These are phyloP conservation scores for Xiphophorus birchmanni DNA, from an alignment of 2,797 vertebrate species.

Conservation along the genomic window DNA sequence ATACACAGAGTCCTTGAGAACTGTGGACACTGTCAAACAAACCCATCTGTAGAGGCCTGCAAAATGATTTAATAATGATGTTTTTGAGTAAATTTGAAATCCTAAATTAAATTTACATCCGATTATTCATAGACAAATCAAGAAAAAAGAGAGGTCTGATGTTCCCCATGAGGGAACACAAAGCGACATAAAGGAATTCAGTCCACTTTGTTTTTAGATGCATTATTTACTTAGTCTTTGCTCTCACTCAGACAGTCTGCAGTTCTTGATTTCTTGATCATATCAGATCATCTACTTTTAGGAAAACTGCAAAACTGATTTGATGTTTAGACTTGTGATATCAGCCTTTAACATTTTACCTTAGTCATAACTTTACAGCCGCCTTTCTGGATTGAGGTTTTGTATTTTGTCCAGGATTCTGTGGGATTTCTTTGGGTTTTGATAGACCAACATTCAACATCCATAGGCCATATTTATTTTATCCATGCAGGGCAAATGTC, in stretches of 20 bases:
- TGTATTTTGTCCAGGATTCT: background rate
- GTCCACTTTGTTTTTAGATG: background rate
- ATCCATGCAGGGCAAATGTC: background rate
- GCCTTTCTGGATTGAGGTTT: background rate
- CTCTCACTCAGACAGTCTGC: background rate
- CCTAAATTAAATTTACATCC: background rate
- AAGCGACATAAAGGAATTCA: background rate
- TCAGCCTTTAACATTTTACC: background rate
- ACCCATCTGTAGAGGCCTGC: background rate
- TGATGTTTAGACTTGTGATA: background rate
- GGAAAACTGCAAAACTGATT: background rate
- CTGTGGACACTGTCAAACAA: slow-evolving; percentile 2
- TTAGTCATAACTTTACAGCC: background rate
- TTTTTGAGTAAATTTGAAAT: background rate
- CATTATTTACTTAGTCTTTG: background rate
- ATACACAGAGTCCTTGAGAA: background rate
- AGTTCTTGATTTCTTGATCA: background rate
- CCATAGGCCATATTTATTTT: background rate
- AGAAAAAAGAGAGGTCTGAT: background rate
- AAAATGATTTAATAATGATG: background rate
- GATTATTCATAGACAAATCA: background rate
- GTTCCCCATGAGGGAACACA: background rate
- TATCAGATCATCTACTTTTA: background rate
- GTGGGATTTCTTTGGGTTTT: background rate
- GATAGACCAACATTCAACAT: background rate